Conservation (phyloP, 2,797 vertebrate species). For the Gymnothorax javanicus region DNA sequence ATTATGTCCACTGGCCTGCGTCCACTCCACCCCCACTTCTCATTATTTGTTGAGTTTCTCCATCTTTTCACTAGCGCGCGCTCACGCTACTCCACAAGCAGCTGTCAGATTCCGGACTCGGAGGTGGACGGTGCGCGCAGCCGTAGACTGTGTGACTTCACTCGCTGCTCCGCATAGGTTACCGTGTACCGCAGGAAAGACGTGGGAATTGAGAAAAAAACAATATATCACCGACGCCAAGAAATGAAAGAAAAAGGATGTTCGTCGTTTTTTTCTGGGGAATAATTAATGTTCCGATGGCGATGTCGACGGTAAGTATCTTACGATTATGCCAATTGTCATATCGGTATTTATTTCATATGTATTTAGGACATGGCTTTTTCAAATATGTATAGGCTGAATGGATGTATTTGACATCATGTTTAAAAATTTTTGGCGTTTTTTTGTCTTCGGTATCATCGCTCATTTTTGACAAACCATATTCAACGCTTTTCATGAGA, state of each 20-base stretch:
- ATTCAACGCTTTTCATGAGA: background rate
- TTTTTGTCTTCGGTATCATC: background rate
- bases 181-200: slow-evolving; percentile 2
- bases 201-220: background rate
- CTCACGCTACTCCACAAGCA: slow-evolving; percentile 29
- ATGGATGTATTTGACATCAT: background rate
- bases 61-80: slow-evolving; percentile 36
- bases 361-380: background rate
- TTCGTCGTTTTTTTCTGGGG: background rate
- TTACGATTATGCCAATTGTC: background rate
- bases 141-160: slow-evolving; percentile 73
- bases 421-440: background rate
- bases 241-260: slow-evolving; percentile 25
- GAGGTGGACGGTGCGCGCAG: slow-evolving; percentile 53
- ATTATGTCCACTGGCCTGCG: background rate
- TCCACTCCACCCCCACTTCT: slow-evolving; percentile 13
- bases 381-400: background rate
- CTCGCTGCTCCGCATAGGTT: slow-evolving; percentile 37
- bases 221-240: background rate
- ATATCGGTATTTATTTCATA: background rate
- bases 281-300: background rate
- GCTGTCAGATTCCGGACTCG: slow-evolving; percentile 23
- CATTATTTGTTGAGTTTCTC: background rate
- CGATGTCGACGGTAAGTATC: slow-evolving; percentile 20
- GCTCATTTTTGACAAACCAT: background rate